Base-by-base conservation (phyloP, 1,140 invertebrate species). In the Hylaeus volcanicus region DNA sequence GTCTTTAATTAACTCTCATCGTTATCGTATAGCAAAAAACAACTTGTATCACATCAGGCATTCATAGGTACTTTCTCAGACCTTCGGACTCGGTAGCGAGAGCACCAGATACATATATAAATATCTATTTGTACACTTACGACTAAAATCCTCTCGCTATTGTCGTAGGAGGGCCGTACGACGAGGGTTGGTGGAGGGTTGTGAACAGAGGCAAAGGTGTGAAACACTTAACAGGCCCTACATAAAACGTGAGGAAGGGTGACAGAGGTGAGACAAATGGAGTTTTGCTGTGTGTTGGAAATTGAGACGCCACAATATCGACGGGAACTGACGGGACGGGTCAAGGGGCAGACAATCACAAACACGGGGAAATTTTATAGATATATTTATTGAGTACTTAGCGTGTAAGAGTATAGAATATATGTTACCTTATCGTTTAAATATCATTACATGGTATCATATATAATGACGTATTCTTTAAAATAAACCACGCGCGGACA, bases 321-420 rank as follows among this genome's bases (percentile, higher is more conserved):
- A 89, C 43, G 66, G 90, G 89, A 91, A 86, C 55, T 48, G 60
- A 39, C 2, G 65, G 92, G 92, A 92, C 86, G 74, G 89, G 91
- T 81, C n/a, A 78, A 78, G 85, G 90, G 90, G 85, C 56, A 91
- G 89, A 92, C 91, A 93, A 89, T 90, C 92, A 93, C 91, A 92
- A 91, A 93, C 92, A 93, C 91, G 83, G 88, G 91, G 90, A 92
- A 86, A 88, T 93, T 92, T 93, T 92, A 92, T 92, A 92, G 89
- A 92, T 93, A 93, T 93, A 93, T 93, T 92, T 93, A 93, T 93
- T 93, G 92, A 93, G 88, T 92, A 93, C 91, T 92, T 93, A 93
- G 90, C 89, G 90, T 92, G 90, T 93, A 93, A 93, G 92, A 93
- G 91, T 92, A 93, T 92, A 92, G 90, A 93, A 92, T 92, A 92